Conservation (phyloP, 1,140 invertebrate genomes). For the Vanessa atalanta region DNA sequence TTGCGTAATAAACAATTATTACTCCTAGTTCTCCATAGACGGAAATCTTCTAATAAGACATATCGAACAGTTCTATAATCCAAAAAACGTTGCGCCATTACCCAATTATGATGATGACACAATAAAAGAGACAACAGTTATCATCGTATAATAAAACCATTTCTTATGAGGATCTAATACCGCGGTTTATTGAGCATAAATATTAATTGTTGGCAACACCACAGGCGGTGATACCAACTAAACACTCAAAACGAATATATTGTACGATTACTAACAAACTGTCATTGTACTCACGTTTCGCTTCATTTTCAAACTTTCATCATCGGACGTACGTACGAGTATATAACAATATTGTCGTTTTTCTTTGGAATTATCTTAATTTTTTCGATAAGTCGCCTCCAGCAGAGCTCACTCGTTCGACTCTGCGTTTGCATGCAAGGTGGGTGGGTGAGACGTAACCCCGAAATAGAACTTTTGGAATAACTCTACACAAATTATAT, state of each 20-base stretch:
- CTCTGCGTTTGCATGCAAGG: constrained; percentile 58
- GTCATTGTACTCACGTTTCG: constrained; percentile 67
- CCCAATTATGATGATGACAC: too few relatives aligned
- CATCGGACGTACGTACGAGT: constrained; percentile 13
- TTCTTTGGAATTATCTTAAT: constrained; percentile 12
- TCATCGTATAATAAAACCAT: too few relatives aligned
- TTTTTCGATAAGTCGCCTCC: constrained; percentile 55
- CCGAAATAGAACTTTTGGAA: constrained; percentile 79
- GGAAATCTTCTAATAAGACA: too few relatives aligned
- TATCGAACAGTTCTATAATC: too few relatives aligned
- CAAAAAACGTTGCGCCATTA: too few relatives aligned
- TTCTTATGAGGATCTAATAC: background rate
- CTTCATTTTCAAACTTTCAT: constrained; percentile 68
- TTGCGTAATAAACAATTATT: background rate
- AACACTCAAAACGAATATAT: constrained; percentile 25
- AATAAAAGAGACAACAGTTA: too few relatives aligned
- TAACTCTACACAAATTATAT: constrained; percentile 76
- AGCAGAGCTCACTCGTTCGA: constrained; percentile 57
- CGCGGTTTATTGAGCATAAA: constrained; percentile 40
- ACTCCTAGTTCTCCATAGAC: too few relatives aligned
- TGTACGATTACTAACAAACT: constrained; percentile 19
- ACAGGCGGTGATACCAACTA: constrained; percentile 47
- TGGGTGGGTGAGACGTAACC: constrained; percentile 66
- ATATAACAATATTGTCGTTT: constrained; percentile 20
- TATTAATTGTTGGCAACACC: constrained; percentile 56